Base-by-base conservation (phyloP, 2,888 invertebrate genomes). In the Pantelozetes paolii region DNA sequence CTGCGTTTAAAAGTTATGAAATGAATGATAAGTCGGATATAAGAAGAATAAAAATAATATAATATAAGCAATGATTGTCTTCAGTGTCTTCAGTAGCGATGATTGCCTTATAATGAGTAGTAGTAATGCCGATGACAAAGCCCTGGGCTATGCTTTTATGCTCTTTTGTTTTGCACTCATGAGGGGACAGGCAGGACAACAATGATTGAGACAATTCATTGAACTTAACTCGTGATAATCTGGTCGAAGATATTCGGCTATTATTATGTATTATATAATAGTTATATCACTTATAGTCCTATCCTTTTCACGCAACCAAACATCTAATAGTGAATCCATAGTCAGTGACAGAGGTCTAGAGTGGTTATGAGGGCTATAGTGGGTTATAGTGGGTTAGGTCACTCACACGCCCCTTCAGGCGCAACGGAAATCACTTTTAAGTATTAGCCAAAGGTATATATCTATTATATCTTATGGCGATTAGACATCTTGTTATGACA, bases 401-500 rank as follows among this genome's bases (percentile, higher is more conserved):
- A 69, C 69, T 69, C 69, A 69, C 69, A 69, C 69, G 69, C 69
- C 69, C 69, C 69, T 69, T 45, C 69, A 69, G 69, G 69, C 69
- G 69, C 69, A 69, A 69, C 69, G 69, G 69, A 69, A 69, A 69
- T 69, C 69, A 45, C 69, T 45, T 69, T 69, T 69, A 69, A 26
- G 69, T 69, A 69, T 69, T 69, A 69, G 69, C 69, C 69, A 69
- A 45, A 26, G 54, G 8, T 18, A 45, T n/a, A n/a, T 45, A 54
- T 20, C 20, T 54, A 69, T 69, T 40, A 69, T 69, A 69, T 69
- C 8, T 69, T 28, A 20, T 42, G 23, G 13, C 69, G 69, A 69
- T 69, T 69, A 69, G 69, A 69, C 42, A 64, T 28, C 36, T 69
- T 69, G 69, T 69, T 69, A 42, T 69, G 69, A 69, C 69, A 69